Evolutionary conservation across 2,888 invertebrate species (phyloP).

Genomic region (Mythimna vitellina): DNA sequence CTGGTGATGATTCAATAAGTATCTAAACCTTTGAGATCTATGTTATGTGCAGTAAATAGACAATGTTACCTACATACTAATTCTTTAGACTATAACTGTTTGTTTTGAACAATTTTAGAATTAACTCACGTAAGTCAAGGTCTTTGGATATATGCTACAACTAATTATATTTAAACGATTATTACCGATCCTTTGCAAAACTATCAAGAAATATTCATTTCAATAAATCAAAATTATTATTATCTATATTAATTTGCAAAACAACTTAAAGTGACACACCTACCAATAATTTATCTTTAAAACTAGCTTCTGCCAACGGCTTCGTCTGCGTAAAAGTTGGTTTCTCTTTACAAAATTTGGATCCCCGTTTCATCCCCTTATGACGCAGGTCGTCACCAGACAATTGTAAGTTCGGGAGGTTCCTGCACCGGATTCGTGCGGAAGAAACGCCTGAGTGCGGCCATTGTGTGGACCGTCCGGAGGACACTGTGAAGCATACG

Average conservation of each 20-base stretch:
- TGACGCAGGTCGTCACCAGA: too few species aligned
- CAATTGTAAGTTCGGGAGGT: too few species aligned
- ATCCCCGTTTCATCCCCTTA: too few species aligned
- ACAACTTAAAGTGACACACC: background rate
- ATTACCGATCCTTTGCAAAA: background rate
- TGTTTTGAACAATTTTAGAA: background rate
- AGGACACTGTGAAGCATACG: too few species aligned
- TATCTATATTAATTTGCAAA: conserved; percentile 1
- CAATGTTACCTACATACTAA: background rate
- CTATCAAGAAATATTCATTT: conserved; percentile 6
- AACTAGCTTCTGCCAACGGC: too few species aligned
- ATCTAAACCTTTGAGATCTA: too few species aligned
- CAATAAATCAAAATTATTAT: conserved; percentile 22
- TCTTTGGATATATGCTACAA: background rate
- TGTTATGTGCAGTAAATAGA: background rate
- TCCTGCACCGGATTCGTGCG: too few species aligned
- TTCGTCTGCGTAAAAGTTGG: too few species aligned
- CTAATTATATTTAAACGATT: background rate
- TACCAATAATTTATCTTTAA: conserved; percentile 13
- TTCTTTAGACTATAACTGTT: background rate
- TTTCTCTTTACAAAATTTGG: too few species aligned
- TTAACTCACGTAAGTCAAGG: background rate
- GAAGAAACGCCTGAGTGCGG: too few species aligned
- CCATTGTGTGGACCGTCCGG: too few species aligned
- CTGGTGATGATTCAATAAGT: background rate